Conservation (phyloP, 2,888 invertebrate genomes). For the Hydrotaea cyrtoneurina region DNA sequence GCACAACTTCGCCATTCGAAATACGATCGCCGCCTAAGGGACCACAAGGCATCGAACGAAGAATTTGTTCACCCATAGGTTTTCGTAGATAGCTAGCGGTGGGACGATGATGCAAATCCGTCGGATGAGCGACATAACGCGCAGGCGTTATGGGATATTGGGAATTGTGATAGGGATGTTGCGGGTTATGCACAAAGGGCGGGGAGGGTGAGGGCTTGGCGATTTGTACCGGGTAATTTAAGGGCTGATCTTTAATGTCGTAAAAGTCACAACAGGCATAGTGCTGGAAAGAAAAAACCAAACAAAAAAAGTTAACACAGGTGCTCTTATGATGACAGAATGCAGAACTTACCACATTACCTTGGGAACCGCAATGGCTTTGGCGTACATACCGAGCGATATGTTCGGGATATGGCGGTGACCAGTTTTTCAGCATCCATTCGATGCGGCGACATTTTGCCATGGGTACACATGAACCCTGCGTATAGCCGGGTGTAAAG, state of each 20-base stretch:
- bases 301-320: too few relatives aligned
- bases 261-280: constrained; percentile 54
- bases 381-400: constrained; percentile 25
- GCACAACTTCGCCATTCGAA: constrained; percentile 83
- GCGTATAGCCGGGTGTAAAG: constrained; percentile 35
- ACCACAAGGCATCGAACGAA: constrained; percentile 81
- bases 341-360: constrained; percentile 44
- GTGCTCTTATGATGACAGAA: background rate
- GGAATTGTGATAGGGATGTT: constrained; percentile 21
- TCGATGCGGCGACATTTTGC: constrained; percentile 53
- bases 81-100: background rate
- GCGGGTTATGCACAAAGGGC: background rate
- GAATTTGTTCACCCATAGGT: constrained; percentile 56
- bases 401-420: constrained; percentile 45
- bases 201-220: background rate
- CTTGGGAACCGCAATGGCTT: constrained; percentile 51
- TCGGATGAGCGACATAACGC: background rate
- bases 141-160: background rate
- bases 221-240: background rate
- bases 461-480: constrained; percentile 60
- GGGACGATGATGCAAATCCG: constrained; percentile 15
- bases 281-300: constrained; percentile 29
- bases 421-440: constrained; percentile 39
- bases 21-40: constrained; percentile 82
- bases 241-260: constrained; percentile 19